phyloP scores from a whole-genome alignment of 2,888 invertebrate genomes.

The Caenorhabditis sulstoni region DNA sequence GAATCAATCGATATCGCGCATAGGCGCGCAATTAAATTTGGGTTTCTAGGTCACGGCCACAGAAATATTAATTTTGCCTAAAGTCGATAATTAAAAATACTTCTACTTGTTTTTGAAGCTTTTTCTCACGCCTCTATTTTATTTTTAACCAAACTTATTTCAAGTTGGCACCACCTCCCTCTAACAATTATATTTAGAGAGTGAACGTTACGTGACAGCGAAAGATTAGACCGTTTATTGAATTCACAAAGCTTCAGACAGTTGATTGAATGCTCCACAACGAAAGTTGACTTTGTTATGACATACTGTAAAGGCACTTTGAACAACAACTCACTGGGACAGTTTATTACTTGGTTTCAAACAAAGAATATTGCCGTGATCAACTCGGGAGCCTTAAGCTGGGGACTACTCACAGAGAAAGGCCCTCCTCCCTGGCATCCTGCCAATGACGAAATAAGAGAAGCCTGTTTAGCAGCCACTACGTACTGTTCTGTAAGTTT shows the following conservation, averaged over 20 bases:
- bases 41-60: no score
- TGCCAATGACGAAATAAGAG: constrained; percentile 84
- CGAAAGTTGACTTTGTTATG: constrained; percentile 86
- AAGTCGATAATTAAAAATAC: no score
- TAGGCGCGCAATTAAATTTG: no score
- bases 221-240: no score
- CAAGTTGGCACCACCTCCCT: no score
- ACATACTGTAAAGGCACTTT: constrained; percentile 89
- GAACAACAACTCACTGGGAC: constrained; percentile 87
- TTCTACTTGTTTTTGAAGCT: no score
- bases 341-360: constrained; percentile 88
- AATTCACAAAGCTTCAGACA: constrained; percentile 58
- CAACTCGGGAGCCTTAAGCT: constrained; percentile 88
- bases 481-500: constrained; percentile 61
- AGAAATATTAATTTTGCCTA: no score
- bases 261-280: constrained; percentile 82
- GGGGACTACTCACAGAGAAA: constrained; percentile 88
- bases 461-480: constrained; percentile 66
- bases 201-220: no score
- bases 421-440: constrained; percentile 91
- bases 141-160: no score
- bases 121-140: no score
- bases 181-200: no score
- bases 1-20: no score
- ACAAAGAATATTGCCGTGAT: constrained; percentile 87